Evolutionary conservation across 64 coral and sea anemone species (phyloP).

Genomic region (Montipora efflorescens): DNA sequence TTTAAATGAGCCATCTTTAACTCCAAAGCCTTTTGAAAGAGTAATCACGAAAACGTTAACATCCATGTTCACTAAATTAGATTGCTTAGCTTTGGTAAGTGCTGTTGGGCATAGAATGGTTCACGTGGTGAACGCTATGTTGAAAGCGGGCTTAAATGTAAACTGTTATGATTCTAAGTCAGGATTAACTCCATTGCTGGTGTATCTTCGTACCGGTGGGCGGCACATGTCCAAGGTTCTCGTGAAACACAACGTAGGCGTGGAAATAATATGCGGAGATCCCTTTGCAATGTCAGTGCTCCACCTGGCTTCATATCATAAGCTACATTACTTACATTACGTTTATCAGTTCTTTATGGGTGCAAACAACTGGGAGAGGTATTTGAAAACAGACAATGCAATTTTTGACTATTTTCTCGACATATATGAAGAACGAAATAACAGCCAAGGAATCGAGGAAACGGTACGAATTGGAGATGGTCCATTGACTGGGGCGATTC

Average conservation of each 20-base stretch:
- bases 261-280: constrained; percentile 61
- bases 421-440: constrained; percentile 53
- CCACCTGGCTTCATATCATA: constrained; percentile 80
- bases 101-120: constrained; percentile 9
- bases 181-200: constrained; percentile 35
- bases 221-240: constrained; percentile 90
- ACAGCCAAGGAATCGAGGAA: not conserved
- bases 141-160: constrained; percentile 16
- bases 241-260: constrained; percentile 33
- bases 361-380: constrained; percentile 52
- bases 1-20: constrained; percentile 3
- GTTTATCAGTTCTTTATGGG: constrained; percentile 50
- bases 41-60: not conserved
- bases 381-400: constrained; percentile 55
- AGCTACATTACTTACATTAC: constrained; percentile 87
- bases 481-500: constrained; percentile 63
- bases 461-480: constrained; percentile 37
- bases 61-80: constrained; percentile 1
- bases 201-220: constrained; percentile 64
- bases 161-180: constrained; percentile 26
- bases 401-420: constrained; percentile 84
- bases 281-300: constrained; percentile 48
- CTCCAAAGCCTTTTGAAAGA: not conserved
- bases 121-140: not conserved
- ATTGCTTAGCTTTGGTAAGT: not conserved